Evolutionary conservation across 2,888 invertebrate species (phyloP), one percentile per base, ranked within the genome.

Genomic region (Tanaodytes sp.): DNA sequence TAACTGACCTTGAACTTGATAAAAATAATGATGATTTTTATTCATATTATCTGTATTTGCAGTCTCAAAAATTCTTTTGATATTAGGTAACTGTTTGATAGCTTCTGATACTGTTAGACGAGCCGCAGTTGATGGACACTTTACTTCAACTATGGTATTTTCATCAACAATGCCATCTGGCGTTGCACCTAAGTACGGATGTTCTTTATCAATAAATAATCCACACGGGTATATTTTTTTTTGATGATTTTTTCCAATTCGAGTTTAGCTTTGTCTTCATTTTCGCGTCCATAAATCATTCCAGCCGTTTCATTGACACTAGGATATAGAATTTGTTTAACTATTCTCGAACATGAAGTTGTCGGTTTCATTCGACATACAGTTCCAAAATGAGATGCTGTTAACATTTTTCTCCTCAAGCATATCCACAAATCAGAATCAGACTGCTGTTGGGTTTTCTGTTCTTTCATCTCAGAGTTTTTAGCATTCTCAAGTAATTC

Each of bases 101-200:
- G 37, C 27, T 5, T 51, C 8, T 23, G 14, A 1, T 18, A 23
- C 14, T 6, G 11, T 39, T 16, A 51, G n/a, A 39, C 37, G 14
- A 8, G 57, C 42, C 12, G 19, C 8, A 9, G n/a, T n/a, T n/a
- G 23, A 4, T 8, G 70, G 62, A 48, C 49, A 62, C 64, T 75
- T 71, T 16, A 57, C 49, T 58, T 72, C 72, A 27, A 72, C 58
- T 5, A 68, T 12, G 0, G 52, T 57, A 33, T 74, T 55, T 5
- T 63, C 57, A 18, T 39, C 71, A 15, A 72, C 72, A 1, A 68
- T 2, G 2, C 73, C 70, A 55, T 74, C 74, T 1, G 71, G 66
- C 5, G 69, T 49, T 5, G 66, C 58, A 12, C 61, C 72, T 1
- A 71, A 42, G 30, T n/a, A n/a, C n/a, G n/a, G n/a, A n/a, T n/a